A percentile compares a stretch with the other conserved stretches of the same genome.
Evolutionary conservation across 2,113 vertebrate genomes (phyloP).

Genomic region (Poeciliopsis prolifica): DNA sequence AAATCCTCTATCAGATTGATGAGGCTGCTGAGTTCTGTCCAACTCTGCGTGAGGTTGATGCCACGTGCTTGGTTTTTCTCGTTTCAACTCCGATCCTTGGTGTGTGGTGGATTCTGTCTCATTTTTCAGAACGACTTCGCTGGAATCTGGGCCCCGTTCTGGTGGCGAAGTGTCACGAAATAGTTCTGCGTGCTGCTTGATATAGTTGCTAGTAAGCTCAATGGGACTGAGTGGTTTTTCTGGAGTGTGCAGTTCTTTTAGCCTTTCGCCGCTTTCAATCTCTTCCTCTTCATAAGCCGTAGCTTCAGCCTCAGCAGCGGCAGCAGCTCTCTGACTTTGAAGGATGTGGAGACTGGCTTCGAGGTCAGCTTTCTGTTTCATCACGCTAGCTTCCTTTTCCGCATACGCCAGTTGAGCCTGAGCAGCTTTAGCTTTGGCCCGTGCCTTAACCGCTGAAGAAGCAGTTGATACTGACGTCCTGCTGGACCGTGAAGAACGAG

Average conservation of each 20-base stretch:
- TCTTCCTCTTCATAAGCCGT: neutral
- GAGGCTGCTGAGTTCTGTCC: too few species aligned
- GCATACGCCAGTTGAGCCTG: neutral
- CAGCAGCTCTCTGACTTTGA: neutral
- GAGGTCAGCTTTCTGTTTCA: neutral
- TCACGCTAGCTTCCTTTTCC: neutral
- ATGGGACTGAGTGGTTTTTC: neutral
- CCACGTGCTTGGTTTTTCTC: too few species aligned
- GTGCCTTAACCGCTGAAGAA: too few species aligned
- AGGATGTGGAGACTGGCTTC: neutral
- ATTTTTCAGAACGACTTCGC: neutral
- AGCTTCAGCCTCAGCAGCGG: conserved; percentile 1
- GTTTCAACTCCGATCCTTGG: neutral
- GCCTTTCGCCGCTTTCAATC: neutral
- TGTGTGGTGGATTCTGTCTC: neutral
- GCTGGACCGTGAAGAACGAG: neutral
- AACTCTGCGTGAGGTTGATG: too few species aligned
- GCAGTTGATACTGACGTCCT: neutral
- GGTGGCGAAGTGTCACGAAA: neutral
- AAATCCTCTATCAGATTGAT: too few species aligned
- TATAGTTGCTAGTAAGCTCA: neutral
- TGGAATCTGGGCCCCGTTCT: too few species aligned
- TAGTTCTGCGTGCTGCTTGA: neutral
- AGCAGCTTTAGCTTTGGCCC: too few species aligned
- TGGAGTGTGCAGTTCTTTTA: neutral